Base-by-base conservation (phyloP, 64 coral and sea anemone species). In the Pocillopora verrucosa region DNA sequence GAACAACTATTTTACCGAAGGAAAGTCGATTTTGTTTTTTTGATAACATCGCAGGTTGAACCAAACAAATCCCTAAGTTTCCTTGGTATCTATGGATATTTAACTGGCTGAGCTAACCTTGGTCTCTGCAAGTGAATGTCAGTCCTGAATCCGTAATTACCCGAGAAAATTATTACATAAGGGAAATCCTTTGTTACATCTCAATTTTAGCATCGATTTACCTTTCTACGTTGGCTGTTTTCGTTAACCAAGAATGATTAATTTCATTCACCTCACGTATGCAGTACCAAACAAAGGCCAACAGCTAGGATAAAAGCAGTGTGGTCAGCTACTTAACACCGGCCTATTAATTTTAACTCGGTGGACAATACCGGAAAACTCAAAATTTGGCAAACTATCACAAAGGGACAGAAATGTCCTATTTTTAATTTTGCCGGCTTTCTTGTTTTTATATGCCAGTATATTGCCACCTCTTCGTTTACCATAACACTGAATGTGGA, bases 261-360 rank as follows among this genome's bases (percentile, higher is more conserved):
- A 79, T 59, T 60, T 79, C 77, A 79, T 79, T 60, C 77, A 79
- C 24, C 56, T 79, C 77, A 79, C 77, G 77, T 79, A 60, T 10
- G 14, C 41, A 4, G 41, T 11, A 59, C 13, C 41, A 11, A 79
- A 20, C 17, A 16, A 58, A 60, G 11, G 2, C 77, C 11, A 59
- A n/a, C 57, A n/a, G 11, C 0, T 10, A 59, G 11, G 41, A 51
- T 51, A 51, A 51, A n/a, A 69, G 22, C 10, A 69, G 20, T 69
- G 65, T 9, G 65, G 19, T 70, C 12, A 70, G 67, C 67, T 24
- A 20, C 67, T n/a, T 20, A 70, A 24, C 22, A 70, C 67, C 22
- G 22, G 67, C 11, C 22, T 24, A 11, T 70, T 70, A 70, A 20
- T 11, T 10, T 70, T 70, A 24, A 70, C 7, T 70, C 67, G 20